A percentile compares a stretch with the other conserved stretches of the same genome.
Evolutionary conservation across 1,140 invertebrate species (phyloP).

Genomic region (Drosophila bocki): DNA sequence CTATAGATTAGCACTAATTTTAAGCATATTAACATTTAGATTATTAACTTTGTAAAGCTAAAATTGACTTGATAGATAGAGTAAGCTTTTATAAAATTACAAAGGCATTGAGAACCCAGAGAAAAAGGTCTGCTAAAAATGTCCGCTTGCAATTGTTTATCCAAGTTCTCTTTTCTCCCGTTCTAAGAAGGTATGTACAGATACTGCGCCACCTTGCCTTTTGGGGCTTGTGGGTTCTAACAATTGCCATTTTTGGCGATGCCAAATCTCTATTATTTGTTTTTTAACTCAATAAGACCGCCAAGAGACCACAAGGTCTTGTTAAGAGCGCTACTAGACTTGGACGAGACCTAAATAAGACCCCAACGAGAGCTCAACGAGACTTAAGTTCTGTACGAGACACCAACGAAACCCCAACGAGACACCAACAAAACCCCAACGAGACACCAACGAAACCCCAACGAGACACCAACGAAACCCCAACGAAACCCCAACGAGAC

Average conservation of each 20-base stretch:
- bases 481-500: too few species aligned
- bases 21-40: not conserved
- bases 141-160: not conserved
- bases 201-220: not conserved
- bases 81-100: not conserved
- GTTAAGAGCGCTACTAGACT: too few species aligned
- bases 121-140: not conserved
- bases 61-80: not conserved
- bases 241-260: not conserved
- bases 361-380: not conserved
- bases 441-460: too few species aligned
- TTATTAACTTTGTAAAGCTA: not conserved
- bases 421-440: not conserved
- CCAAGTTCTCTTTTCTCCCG: slow-evolving; percentile 8
- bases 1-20: not conserved
- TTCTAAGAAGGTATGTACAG: not conserved
- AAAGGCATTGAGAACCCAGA: not conserved
- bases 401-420: not conserved
- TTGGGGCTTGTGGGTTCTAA: not conserved
- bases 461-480: too few species aligned
- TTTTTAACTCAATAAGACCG: too few species aligned
- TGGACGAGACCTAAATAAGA: not conserved
- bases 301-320: too few species aligned
- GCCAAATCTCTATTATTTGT: too few species aligned
- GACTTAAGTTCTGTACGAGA: too few species aligned